A percentile compares a stretch with the other conserved stretches of the same genome.
Evolutionary conservation across 2,888 invertebrate species (phyloP).

Genomic region (Caenorhabditis afra): DNA sequence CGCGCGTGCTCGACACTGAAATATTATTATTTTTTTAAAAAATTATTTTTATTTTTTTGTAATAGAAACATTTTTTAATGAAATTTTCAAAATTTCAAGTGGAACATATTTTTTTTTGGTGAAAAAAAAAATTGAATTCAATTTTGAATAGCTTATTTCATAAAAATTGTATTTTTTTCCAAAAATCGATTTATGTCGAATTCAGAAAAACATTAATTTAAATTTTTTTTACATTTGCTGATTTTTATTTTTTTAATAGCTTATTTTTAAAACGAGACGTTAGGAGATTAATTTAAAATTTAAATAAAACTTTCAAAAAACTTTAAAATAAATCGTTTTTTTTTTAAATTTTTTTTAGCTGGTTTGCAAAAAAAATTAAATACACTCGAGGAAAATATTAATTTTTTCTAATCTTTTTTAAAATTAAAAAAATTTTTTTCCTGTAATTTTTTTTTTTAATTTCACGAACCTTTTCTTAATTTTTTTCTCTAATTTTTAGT

Average conservation of each 20-base stretch:
- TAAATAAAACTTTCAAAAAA: too few relatives aligned
- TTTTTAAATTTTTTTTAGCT: neutral
- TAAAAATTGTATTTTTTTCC: too few relatives aligned
- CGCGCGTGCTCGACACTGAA: conserved; percentile 81
- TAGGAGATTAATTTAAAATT: too few relatives aligned
- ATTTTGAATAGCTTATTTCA: too few relatives aligned
- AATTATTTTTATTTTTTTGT: neutral
- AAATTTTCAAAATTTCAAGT: conserved; percentile 1
- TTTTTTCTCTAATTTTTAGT: too few relatives aligned
- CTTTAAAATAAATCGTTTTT: neutral
- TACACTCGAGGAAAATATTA: too few relatives aligned
- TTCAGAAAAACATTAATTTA: neutral
- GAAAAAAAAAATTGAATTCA: too few relatives aligned
- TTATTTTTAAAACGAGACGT: too few relatives aligned
- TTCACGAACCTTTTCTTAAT: neutral
- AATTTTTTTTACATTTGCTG: too few relatives aligned
- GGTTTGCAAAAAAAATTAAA: too few relatives aligned
- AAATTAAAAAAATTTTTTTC: neutral
- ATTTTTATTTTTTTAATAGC: too few relatives aligned
- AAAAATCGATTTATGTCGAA: neutral
- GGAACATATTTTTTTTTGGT: too few relatives aligned
- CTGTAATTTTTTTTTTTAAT: conserved; percentile 7
- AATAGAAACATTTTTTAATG: neutral
- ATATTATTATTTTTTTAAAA: conserved; percentile 16
- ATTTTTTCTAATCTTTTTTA: neutral